Evolutionary conservation across 2,888 invertebrate species (phyloP).

Genomic region (Carcina quercana): DNA sequence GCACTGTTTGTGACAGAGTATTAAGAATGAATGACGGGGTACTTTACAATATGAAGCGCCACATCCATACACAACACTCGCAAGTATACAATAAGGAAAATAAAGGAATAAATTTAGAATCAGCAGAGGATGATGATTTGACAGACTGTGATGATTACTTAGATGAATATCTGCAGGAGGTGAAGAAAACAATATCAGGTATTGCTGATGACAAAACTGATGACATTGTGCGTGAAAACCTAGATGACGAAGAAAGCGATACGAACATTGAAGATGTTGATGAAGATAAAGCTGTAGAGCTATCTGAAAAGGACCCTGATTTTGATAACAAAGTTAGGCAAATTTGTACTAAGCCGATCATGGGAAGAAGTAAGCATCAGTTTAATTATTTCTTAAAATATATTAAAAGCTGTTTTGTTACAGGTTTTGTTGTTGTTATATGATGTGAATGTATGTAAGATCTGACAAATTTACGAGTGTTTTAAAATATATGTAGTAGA

Average conservation of each 20-base stretch:
- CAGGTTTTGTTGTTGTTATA: too few species aligned
- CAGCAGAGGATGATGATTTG: not conserved
- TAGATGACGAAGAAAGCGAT: not conserved
- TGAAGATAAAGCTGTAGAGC: not conserved
- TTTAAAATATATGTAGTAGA: too few species aligned
- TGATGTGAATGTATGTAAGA: too few species aligned
- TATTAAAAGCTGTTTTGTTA: not conserved
- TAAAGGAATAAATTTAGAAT: not conserved
- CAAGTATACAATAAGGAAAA: conserved; percentile 5
- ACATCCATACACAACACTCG: conserved; percentile 7
- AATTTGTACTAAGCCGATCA: conserved; percentile 1
- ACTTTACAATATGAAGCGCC: conserved; percentile 8
- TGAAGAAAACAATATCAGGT: not conserved
- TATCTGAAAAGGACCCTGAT: conserved; percentile 3
- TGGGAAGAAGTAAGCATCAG: conserved; percentile 7
- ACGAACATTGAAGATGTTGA: not conserved
- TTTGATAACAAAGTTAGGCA: conserved; percentile 7
- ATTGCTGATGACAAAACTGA: not conserved
- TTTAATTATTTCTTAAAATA: not conserved
- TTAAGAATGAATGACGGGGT: conserved; percentile 3
- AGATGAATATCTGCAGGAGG: not conserved
- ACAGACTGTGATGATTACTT: not conserved
- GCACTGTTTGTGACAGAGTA: conserved; percentile 3
- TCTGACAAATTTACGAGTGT: too few species aligned
- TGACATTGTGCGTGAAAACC: not conserved